Conservation (phyloP, 2,113 vertebrate species). For the Pygoscelis antarcticus region DNA sequence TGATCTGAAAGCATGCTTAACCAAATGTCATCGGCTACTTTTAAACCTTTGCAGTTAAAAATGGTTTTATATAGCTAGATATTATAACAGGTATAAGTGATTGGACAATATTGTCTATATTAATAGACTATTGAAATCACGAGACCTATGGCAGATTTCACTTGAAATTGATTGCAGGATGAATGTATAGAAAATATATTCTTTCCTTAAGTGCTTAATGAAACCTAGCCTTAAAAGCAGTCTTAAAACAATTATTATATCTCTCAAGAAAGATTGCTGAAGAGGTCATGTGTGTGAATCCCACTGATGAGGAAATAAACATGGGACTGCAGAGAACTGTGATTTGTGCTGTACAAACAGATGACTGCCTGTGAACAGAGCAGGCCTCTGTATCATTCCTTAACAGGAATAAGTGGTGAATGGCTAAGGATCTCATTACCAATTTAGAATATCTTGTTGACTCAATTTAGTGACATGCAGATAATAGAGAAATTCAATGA, state of each 20-base stretch:
- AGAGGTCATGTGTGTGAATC: neutral
- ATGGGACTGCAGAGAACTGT: neutral
- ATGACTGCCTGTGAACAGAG: neutral
- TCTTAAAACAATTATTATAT: conserved; percentile 30
- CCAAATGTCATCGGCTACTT: neutral
- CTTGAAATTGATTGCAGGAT: neutral
- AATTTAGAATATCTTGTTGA: neutral
- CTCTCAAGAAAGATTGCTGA: conserved; percentile 37
- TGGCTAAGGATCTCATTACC: neutral
- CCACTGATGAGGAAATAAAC: neutral
- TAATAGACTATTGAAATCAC: neutral
- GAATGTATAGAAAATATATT: conserved; percentile 16
- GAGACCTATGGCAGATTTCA: neutral
- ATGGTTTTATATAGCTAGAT: neutral
- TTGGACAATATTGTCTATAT: neutral
- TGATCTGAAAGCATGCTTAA: neutral
- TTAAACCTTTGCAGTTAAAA: neutral
- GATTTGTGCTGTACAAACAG: neutral
- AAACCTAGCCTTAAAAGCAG: conserved; percentile 41
- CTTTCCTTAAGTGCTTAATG: conserved; percentile 37
- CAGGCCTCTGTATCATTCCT: neutral
- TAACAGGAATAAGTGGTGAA: neutral
- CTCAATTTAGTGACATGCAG: neutral
- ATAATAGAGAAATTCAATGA: conserved; percentile 9
- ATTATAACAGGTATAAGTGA: neutral